Evolutionary conservation across 2,888 invertebrate genomes (phyloP), one percentile per base, ranked within the genome.

Genomic region (Lutraria lutraria): DNA sequence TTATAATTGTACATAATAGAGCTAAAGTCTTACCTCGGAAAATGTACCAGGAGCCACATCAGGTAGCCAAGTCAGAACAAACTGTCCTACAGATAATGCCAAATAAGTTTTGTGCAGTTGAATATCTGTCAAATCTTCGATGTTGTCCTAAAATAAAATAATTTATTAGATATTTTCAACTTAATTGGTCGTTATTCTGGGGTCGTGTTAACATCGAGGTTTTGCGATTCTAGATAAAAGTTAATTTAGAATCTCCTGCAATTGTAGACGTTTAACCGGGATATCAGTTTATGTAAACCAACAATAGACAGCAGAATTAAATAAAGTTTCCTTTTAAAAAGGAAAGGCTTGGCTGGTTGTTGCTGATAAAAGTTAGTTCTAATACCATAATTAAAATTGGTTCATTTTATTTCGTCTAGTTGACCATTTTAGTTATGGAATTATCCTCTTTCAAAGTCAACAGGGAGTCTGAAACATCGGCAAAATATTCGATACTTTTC

Each of bases 61-160:
- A 16, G 85, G 79, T 54, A 85, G 80, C 80, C 85, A 85, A 13
- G 85, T 85, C 12, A 85, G 54, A 0, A 85, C 60, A 85, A 85
- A 85, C 80, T 85, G 85, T 8, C 12, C 34, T 0, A 85, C n/a
- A 80, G 56, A 34, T 43, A 85, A 60, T 16, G 60, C 29, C n/a
- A 85, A 15, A 34, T 25, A 85, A 16, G 80, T 16, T 60, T 80
- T 56, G 56, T 56, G 25, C n/a, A 85, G 8, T 19, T 34, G 56
- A 34, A n/a, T 21, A 1, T 80, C 85, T 1, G 34, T 56, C 21
- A 29, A n/a, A 16, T 53, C 72, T 10, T n/a, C 29, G 15, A 54
- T 25, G 25, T 84, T 31, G 15, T 84, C 54, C 84, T 83, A 56
- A 12, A 83, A 68, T 81, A 81, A 34, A 76, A 19, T 76, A 31